Evolutionary conservation across 2,888 invertebrate species (phyloP).

Genomic region (Acholoe squamosa): DNA sequence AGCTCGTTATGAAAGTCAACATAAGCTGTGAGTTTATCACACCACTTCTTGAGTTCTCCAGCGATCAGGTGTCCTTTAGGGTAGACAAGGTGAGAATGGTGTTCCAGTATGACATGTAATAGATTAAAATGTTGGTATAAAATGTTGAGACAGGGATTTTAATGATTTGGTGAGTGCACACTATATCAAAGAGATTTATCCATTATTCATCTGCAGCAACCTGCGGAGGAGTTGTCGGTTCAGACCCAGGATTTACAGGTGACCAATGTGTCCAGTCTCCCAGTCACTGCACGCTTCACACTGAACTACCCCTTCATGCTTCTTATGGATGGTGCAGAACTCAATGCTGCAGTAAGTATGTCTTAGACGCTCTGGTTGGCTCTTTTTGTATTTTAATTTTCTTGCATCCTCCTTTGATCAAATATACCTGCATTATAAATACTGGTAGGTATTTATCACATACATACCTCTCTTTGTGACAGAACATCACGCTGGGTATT

Average conservation of each 20-base stretch:
- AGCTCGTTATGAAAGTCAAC: constrained; percentile 82
- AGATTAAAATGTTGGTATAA: too few species aligned
- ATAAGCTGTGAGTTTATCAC: constrained; percentile 82
- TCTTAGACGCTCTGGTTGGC: too few species aligned
- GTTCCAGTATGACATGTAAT: too few species aligned
- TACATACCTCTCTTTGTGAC: constrained; percentile 61
- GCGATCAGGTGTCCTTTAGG: constrained; percentile 80
- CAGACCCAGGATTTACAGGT: constrained; percentile 78
- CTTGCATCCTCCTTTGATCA: too few species aligned
- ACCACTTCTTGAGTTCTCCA: constrained; percentile 83
- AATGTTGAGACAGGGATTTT: too few species aligned
- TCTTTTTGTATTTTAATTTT: too few species aligned
- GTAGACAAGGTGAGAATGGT: constrained; percentile 80
- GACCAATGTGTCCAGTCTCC: constrained; percentile 82
- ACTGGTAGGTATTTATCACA: not conserved
- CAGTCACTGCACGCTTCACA: constrained; percentile 78
- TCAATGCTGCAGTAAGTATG: constrained; percentile 40
- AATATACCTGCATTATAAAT: too few species aligned
- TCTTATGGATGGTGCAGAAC: constrained; percentile 70
- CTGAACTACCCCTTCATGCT: constrained; percentile 81
- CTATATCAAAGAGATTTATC: too few species aligned
- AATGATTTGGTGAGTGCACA: too few species aligned
- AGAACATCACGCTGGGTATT: constrained; percentile 78
- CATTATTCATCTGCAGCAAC: constrained; percentile 72
- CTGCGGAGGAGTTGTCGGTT: constrained; percentile 74